Evolutionary conservation across 53 echinoderm and acorn worm genomes (phyloP), one percentile per base, ranked within the genome.

Genomic region (Zoroaster sp.): DNA sequence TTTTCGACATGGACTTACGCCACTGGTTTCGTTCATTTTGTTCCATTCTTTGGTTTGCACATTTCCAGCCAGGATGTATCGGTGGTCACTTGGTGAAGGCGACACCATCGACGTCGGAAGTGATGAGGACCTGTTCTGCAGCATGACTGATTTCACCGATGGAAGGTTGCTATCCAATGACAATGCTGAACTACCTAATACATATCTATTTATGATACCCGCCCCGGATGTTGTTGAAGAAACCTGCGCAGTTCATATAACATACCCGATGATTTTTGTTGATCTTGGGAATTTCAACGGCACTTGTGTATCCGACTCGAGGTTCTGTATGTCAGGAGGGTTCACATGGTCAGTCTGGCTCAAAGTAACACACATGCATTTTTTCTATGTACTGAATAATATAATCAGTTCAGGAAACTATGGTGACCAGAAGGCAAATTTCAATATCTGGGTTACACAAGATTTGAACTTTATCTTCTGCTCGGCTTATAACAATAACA

Each of bases 301-400:
- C 3, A 25, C 25, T 2, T 28, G 10, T 28, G 28, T 9, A 25
- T 28, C 63, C 2, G 63, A 59, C 28, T 28, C 28, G 2, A 9
- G 28, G 28, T 2, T 28, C 28, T 59, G 25, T 11, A 28, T 9
- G 25, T 3, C 25, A 9, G 63, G 28, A 2, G 63, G 63, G 8
- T 59, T 59, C 28, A 59, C 63, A 9, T 59, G 63, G 63, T 59
- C 63, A 14, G 0, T 59, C 2, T 59, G 63, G 63, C 63, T 59
- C 55, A n/a, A n/a, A n/a, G n/a, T n/a, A n/a, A n/a, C n/a, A n/a
- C n/a, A 0, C 0, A 0, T 54, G 9, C 1, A 2, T 2, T 1
- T 12, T 14, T 12, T 12, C 1, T 9, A 45, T 9, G 47, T 9
- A 18, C 10, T 4, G 3, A 21, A 5, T n/a, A 3, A 4, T 7